Evolutionary conservation across 2,113 vertebrate species (phyloP).

Genomic region (Thunnus maccoyii): DNA sequence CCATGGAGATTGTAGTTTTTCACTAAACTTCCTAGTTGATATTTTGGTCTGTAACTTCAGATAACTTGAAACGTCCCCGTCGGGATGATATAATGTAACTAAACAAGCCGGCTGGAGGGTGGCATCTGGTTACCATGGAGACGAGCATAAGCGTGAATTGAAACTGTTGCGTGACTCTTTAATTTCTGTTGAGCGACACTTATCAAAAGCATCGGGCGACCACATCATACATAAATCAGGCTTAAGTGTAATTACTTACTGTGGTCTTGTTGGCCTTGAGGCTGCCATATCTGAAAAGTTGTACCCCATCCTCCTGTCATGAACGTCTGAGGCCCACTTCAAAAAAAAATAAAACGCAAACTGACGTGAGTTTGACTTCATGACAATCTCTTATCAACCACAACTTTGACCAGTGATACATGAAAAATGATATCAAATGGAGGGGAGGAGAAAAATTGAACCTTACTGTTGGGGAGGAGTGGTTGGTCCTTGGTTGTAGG

Average conservation of each 20-base stretch:
- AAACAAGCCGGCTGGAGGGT: too few species aligned
- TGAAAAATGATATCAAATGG: not conserved
- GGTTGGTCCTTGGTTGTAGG: constrained; percentile 93
- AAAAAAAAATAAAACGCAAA: not conserved
- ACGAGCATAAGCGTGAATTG: too few species aligned
- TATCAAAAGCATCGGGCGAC: not conserved
- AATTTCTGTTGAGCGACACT: not conserved
- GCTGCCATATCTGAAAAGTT: constrained; percentile 98
- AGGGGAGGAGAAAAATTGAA: not conserved
- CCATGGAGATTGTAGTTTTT: too few species aligned
- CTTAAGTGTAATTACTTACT: constrained; percentile 84
- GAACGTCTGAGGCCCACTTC: constrained; percentile 93
- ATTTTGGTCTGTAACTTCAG: too few species aligned
- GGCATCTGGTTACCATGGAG: too few species aligned
- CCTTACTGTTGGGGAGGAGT: constrained; percentile 97
- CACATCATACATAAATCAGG: not conserved
- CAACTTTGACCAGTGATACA: not conserved
- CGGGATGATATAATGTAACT: too few species aligned
- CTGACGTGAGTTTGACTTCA: too few species aligned
- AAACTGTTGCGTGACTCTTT: too few species aligned
- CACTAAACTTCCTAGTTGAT: too few species aligned
- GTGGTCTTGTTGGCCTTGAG: constrained; percentile 94
- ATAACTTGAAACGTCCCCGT: too few species aligned
- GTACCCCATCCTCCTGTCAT: constrained; percentile 97
- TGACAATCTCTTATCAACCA: too few species aligned